Evolutionary conservation across 2,888 invertebrate species (phyloP).

Genomic region (Tiliacea citrago): DNA sequence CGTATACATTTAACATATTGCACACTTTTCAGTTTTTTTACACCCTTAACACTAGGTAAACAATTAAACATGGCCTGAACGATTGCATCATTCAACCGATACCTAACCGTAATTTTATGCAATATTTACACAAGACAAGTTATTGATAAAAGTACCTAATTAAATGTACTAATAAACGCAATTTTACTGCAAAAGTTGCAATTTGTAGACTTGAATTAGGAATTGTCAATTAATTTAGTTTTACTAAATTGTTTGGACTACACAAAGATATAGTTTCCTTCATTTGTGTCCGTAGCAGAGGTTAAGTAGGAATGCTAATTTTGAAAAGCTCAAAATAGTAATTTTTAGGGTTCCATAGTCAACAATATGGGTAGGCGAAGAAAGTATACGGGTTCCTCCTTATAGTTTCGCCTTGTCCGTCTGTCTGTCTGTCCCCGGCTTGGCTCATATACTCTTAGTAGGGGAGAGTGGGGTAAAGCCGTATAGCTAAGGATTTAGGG

Average conservation of each 20-base stretch:
- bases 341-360: too few species aligned
- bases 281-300: not conserved
- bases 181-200: not conserved
- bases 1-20: slow-evolving; percentile 7
- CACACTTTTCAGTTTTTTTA: slow-evolving; percentile 23
- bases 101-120: not conserved
- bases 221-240: not conserved
- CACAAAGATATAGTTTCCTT: not conserved
- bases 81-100: slow-evolving; percentile 18
- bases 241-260: too few species aligned
- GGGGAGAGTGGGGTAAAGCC: too few species aligned
- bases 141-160: not conserved
- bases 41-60: slow-evolving; percentile 5
- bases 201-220: not conserved
- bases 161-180: too few species aligned
- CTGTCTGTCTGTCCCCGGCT: too few species aligned
- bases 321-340: not conserved
- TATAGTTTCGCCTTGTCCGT: too few species aligned
- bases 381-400: too few species aligned
- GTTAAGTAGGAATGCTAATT: not conserved
- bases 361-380: too few species aligned
- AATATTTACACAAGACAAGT: slow-evolving; percentile 11
- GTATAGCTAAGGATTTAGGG: too few species aligned
- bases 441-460: too few species aligned
- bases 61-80: not conserved